A percentile compares a stretch with the other conserved stretches of the same genome.
Conservation (phyloP, 2,113 vertebrate genomes). For the Cyphotilapia sp. region DNA sequence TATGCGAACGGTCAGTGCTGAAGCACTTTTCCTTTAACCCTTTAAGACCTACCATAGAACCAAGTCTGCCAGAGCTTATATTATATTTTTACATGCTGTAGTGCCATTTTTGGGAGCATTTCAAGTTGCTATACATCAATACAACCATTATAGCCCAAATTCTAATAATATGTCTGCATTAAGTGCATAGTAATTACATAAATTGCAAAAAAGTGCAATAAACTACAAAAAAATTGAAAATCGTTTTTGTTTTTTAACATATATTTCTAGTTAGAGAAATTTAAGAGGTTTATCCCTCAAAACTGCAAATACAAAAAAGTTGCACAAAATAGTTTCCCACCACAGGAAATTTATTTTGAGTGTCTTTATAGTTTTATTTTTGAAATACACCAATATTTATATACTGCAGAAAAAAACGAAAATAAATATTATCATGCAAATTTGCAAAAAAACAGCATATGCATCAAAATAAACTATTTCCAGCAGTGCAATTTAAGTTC, state of each 20-base stretch:
- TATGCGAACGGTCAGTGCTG: not conserved
- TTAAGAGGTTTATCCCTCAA: not conserved
- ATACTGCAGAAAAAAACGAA: accelerated
- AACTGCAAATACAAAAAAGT: too few relatives aligned
- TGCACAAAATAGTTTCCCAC: not conserved
- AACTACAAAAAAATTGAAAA: not conserved
- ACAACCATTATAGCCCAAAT: accelerated
- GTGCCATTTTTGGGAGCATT: not conserved
- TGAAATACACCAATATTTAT: too few relatives aligned
- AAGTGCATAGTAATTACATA: not conserved
- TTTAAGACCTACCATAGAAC: not conserved
- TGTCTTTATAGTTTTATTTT: too few relatives aligned
- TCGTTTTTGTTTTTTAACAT: not conserved
- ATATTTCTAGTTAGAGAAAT: not conserved
- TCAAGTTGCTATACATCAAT: not conserved
- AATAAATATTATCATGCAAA: accelerated
- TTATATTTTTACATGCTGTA: accelerated
- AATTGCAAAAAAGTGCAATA: not conserved
- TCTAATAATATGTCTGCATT: accelerated
- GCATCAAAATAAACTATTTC: not conserved
- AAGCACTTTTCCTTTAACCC: not conserved
- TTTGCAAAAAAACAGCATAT: accelerated
- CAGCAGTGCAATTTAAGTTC: accelerated
- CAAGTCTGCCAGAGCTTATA: accelerated
- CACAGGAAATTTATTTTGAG: not conserved